Evolutionary conservation across 2,888 invertebrate species (phyloP), one percentile per base, ranked within the genome.

Genomic region (Drosophila quinaria): DNA sequence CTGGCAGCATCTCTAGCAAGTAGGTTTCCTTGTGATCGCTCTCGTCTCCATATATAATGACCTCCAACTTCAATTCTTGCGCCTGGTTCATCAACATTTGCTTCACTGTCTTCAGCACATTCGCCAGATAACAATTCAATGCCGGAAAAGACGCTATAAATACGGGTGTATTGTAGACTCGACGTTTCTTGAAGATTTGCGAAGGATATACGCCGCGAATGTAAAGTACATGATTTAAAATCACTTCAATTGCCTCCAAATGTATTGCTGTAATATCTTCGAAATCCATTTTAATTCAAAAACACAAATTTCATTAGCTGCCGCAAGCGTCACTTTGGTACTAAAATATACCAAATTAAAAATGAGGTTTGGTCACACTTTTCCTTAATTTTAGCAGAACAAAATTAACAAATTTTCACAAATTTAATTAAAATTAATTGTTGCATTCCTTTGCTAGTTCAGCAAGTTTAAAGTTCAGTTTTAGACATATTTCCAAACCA

Each of bases 181-280:
- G 90, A 3, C 90, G 83, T 70, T 90, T 91, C 35, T 90, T 90
- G 25, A 93, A 93, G 52, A 92, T 92, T 74, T 91, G 87, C 2
- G 66, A 13, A 0, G 93, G 93, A 76, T 93, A 93, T 2, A 92
- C 64, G 9, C 88, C 84, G 0, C 93, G 91, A 0, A 89, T 47
- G 54, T 91, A 92, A 0, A 93, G 71, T 33, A 92, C 88, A 42
- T 92, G 91, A 70, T 92, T 90, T 3, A 92, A 61, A 8, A 92
- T 85, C 0, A 93, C 90, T 67, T 93, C 93, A 3, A 93, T 65
- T 0, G 89, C 82, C 71, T 93, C 93, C 17, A 92, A 72, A n/a
- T 91, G 51, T 25, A 93, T 81, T 60, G 90, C 91, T 0, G 71
- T 54, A 9, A 39, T 6, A 13, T 73, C 74, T 63, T 82, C 87